Conservation (phyloP, 37 sponge, comb jelly and placozoan species). For the Crambe crambe region DNA sequence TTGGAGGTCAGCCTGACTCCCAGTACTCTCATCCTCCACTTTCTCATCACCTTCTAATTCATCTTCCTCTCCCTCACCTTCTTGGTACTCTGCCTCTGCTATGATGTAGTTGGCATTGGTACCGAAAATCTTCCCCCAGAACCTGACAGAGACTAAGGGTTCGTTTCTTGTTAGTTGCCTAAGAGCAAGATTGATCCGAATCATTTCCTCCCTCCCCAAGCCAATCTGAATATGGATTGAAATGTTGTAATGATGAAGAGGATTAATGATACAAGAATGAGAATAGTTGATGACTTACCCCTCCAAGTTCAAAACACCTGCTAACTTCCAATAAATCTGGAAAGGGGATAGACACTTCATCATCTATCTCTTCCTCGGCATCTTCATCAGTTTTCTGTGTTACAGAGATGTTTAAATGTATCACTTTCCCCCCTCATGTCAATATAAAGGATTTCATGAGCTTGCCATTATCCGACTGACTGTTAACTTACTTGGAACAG, state of each 20-base stretch:
- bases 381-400: conserved; percentile 40
- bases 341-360: conserved; percentile 85
- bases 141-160: conserved; percentile 77
- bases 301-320: conserved; percentile 86
- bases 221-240: conserved; percentile 94
- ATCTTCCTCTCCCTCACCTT: conserved; percentile 92
- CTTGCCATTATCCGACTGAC: background rate
- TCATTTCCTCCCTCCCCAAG: conserved; percentile 76
- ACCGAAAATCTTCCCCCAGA: conserved; percentile 98
- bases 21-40: conserved; percentile 48
- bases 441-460: background rate
- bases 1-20: conserved; percentile 3
- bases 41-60: conserved; percentile 68
- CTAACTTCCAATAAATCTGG: conserved; percentile 87
- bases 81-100: conserved; percentile 88
- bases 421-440: background rate
- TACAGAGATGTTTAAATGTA: background rate
- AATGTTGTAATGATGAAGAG: background rate
- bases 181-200: conserved; percentile 84
- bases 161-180: conserved; percentile 81
- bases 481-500: conserved; percentile 71
- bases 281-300: no score
- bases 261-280: background rate
- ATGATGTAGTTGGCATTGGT: conserved; percentile 85
- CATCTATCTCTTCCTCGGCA: conserved; percentile 83